Conservation (phyloP, 2,113 vertebrate species). For the Narcine bancroftii region DNA sequence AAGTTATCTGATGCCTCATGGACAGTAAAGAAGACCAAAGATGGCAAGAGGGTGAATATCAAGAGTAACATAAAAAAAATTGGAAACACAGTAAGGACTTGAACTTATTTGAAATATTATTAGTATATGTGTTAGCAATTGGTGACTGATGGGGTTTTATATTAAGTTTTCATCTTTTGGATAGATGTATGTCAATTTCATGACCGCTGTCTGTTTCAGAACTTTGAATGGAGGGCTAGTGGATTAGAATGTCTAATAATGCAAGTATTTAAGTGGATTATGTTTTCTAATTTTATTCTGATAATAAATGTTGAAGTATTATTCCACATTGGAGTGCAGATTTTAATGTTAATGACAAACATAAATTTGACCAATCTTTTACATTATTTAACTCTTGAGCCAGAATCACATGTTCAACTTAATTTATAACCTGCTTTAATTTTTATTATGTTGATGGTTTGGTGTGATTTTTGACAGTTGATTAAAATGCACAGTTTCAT, state of each 20-base stretch:
- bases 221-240: background rate
- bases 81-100: slow-evolving; percentile 37
- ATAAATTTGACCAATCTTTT: background rate
- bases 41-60: slow-evolving; percentile 88
- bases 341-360: background rate
- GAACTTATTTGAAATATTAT: slow-evolving; percentile 16
- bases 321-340: background rate
- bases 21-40: slow-evolving; percentile 99
- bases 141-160: background rate
- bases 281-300: background rate
- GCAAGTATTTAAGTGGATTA: background rate
- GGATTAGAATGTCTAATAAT: background rate
- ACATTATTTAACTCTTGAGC: background rate
- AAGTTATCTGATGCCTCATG: slow-evolving; percentile 96
- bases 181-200: background rate
- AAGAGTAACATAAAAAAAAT: slow-evolving; percentile 38
- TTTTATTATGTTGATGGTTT: background rate
- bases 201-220: background rate
- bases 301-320: background rate
- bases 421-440: background rate
- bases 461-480: background rate
- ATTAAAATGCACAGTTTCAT: background rate
- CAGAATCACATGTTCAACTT: background rate
- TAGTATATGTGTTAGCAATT: background rate
- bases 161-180: background rate